phyloP scores from a whole-genome alignment of 2,888 invertebrate genomes.

The Trisateles emortualis region DNA sequence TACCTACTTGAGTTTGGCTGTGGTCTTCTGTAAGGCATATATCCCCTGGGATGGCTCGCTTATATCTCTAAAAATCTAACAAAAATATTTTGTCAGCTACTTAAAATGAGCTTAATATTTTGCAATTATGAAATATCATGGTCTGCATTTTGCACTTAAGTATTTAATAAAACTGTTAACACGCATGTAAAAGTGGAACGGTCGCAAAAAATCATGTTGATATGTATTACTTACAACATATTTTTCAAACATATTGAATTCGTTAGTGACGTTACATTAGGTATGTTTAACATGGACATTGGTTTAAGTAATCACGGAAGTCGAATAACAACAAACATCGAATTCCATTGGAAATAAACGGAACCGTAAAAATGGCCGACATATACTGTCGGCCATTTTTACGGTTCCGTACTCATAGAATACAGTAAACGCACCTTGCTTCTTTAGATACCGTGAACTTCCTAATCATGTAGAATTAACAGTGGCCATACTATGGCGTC shows the following conservation, averaged over 20 bases:
- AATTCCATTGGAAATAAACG: conserved; percentile 47
- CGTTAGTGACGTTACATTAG: conserved; percentile 22
- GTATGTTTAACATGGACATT: conserved; percentile 34
- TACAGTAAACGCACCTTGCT: too few relatives aligned
- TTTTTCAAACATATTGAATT: conserved; percentile 18
- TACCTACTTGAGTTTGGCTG: too few relatives aligned
- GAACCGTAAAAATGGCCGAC: too few relatives aligned
- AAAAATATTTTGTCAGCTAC: conserved; percentile 3
- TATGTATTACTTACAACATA: conserved; percentile 3
- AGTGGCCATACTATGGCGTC: too few relatives aligned
- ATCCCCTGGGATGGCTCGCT: too few relatives aligned
- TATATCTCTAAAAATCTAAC: too few relatives aligned
- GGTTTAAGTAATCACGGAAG: conserved; percentile 50
- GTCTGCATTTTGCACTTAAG: conserved; percentile 28
- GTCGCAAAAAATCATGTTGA: conserved; percentile 14
- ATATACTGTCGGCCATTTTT: conserved; percentile 3
- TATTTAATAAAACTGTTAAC: conserved; percentile 30
- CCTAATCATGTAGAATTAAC: too few relatives aligned
- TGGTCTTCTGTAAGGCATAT: too few relatives aligned
- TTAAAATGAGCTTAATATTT: conserved; percentile 21
- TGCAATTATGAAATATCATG: conserved; percentile 30
- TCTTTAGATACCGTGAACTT: too few relatives aligned
- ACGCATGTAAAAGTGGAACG: conserved; percentile 28
- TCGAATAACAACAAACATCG: conserved; percentile 53
- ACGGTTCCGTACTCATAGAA: conserved; percentile 4